phyloP scores from a whole-genome alignment of 2,797 vertebrate genomes.

The Pteronotus mesoamericanus region DNA sequence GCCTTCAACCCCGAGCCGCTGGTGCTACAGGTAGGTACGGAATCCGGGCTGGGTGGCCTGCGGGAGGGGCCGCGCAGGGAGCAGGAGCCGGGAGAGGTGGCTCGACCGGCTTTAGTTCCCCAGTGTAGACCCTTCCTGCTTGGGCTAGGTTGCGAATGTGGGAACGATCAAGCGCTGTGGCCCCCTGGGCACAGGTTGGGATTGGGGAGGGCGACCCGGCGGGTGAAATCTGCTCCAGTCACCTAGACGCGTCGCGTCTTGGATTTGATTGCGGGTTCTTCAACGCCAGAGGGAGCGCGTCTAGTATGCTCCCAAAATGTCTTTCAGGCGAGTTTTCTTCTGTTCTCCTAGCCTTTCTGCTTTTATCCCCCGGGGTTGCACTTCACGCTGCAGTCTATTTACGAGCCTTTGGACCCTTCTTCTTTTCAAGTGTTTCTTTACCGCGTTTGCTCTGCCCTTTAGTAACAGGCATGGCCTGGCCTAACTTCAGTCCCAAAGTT shows the following conservation, averaged over 20 bases:
- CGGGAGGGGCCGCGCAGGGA: background rate
- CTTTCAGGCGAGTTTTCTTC: background rate
- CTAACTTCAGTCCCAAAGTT: background rate
- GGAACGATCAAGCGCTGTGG: background rate
- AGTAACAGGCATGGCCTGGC: background rate
- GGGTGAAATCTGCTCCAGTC: background rate
- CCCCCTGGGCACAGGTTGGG: background rate
- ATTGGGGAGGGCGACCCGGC: background rate
- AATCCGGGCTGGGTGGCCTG: background rate
- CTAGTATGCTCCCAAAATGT: slow-evolving; percentile 14
- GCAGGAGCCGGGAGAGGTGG: background rate
- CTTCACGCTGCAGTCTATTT: background rate
- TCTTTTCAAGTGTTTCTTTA: background rate
- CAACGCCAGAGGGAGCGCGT: slow-evolving; percentile 57
- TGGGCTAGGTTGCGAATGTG: background rate
- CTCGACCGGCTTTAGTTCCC: background rate
- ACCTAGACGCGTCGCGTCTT: background rate
- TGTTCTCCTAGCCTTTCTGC: background rate
- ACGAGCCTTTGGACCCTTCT: background rate
- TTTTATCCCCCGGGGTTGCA: background rate
- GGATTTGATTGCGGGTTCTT: background rate
- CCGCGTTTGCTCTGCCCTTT: too few species aligned
- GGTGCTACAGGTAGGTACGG: slow-evolving; percentile 89
- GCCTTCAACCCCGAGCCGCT: slow-evolving; percentile 96
- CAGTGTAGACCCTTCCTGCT: background rate